These are phyloP conservation scores for Cheilosia vernalis DNA, from an alignment of 2,888 invertebrate species.

Conservation along the genomic window DNA sequence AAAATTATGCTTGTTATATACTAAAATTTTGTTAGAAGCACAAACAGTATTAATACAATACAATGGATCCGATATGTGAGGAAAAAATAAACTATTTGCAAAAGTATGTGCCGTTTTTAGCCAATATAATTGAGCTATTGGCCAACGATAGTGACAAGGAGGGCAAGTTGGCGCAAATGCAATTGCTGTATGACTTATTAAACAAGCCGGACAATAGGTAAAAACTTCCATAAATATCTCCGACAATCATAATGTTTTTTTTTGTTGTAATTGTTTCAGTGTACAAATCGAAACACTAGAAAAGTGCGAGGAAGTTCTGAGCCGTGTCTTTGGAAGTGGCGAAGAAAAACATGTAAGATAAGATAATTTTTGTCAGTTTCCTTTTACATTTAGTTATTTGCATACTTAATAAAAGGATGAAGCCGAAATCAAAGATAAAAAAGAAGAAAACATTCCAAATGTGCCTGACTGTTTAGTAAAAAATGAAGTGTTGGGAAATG, in stretches of 20 bases:
- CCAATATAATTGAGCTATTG: conserved; percentile 68
- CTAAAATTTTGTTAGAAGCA: conserved; percentile 17
- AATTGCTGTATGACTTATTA: conserved; percentile 63
- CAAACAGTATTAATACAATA: conserved; percentile 26
- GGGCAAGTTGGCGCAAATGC: conserved; percentile 67
- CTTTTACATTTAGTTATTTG: not conserved
- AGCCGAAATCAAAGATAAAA: not conserved
- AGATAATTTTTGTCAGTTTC: not conserved
- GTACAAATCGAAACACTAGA: conserved; percentile 60
- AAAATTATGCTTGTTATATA: conserved; percentile 29
- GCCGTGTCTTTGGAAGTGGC: conserved; percentile 60
- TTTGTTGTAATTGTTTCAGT: conserved; percentile 28
- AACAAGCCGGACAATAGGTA: conserved; percentile 69
- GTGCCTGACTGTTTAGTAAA: not conserved
- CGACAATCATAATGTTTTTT: not conserved
- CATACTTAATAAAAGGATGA: conserved; percentile 10
- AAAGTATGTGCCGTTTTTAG: conserved; percentile 76
- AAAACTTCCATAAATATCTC: not conserved
- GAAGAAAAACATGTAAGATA: conserved; percentile 55
- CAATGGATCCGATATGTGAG: conserved; percentile 65
- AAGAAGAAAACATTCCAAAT: not conserved
- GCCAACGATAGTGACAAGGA: conserved; percentile 58
- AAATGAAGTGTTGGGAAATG: not conserved
- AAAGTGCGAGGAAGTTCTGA: conserved; percentile 67
- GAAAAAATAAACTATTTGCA: conserved; percentile 76